Conservation (phyloP, 1,140 invertebrate species). For the Eriocheir sinensis region DNA sequence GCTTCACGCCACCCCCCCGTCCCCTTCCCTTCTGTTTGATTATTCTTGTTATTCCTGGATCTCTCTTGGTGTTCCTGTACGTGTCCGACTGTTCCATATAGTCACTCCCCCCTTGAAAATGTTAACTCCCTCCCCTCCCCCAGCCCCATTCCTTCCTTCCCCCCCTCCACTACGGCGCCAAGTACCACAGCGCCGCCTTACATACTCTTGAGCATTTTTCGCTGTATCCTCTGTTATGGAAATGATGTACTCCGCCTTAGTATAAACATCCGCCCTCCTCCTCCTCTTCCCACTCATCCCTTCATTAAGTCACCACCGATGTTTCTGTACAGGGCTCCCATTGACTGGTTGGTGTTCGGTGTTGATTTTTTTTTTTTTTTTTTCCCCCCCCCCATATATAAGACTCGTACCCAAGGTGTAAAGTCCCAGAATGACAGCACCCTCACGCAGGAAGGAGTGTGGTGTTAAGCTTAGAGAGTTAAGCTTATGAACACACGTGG, state of each 20-base stretch:
- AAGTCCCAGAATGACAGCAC: too few relatives aligned
- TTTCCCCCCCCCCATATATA: too few relatives aligned
- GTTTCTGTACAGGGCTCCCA: not conserved
- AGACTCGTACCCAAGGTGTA: too few relatives aligned
- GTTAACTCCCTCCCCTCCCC: not conserved
- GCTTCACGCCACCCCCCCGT: not conserved
- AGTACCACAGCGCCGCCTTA: not conserved
- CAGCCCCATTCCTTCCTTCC: not conserved
- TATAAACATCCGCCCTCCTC: not conserved
- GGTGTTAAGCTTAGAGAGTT: too few relatives aligned
- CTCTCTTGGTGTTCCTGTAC: constrained; percentile 10
- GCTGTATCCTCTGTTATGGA: not conserved
- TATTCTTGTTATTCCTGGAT: not conserved
- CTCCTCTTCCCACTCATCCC: not conserved
- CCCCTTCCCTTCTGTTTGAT: not conserved
- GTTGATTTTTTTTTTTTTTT: not conserved
- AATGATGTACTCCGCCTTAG: constrained; percentile 12
- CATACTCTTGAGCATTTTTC: not conserved
- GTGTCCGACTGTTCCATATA: not conserved
- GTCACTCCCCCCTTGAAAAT: not conserved
- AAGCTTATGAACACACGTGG: too few relatives aligned
- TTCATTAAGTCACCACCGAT: too few relatives aligned
- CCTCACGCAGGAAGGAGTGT: too few relatives aligned
- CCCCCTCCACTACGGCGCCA: not conserved
- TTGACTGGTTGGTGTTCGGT: constrained; percentile 10